Percentiles rank a stretch among this genome's conserved stretches.
phyloP scores from a whole-genome alignment of 1,140 invertebrate species.

The Rhynchophorus ferrugineus region DNA sequence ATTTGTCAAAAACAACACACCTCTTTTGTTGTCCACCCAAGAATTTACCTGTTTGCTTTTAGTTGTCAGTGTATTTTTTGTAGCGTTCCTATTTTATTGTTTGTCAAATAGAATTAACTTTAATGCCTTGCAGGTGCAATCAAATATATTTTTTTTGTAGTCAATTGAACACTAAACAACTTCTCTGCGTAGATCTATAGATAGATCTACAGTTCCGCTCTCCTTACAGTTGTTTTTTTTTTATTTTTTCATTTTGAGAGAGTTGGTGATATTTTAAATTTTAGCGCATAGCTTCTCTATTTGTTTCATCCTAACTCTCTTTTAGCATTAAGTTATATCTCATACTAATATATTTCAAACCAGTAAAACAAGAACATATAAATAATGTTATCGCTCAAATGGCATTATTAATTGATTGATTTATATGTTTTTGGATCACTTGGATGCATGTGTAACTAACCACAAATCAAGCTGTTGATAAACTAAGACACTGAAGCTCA shows the following conservation, averaged over 20 bases:
- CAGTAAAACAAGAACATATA: background rate
- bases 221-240: constrained; percentile 29
- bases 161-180: constrained; percentile 21
- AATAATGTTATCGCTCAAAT: too few species aligned
- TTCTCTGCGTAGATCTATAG: too few species aligned
- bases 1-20: constrained; percentile 6
- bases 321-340: constrained; percentile 13
- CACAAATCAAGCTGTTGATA: background rate
- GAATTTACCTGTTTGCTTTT: constrained; percentile 29
- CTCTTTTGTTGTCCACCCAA: constrained; percentile 22
- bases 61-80: constrained; percentile 37
- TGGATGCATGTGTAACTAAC: background rate
- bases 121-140: constrained; percentile 29
- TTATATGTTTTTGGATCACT: too few species aligned
- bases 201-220: constrained; percentile 33
- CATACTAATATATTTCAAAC: background rate
- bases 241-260: constrained; percentile 26
- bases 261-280: constrained; percentile 40
- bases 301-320: constrained; percentile 18
- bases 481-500: background rate
- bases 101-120: constrained; percentile 27
- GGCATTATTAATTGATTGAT: too few species aligned
- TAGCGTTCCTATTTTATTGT: constrained; percentile 32
- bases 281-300: background rate
- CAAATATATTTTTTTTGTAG: constrained; percentile 16